Evolutionary conservation across 2,888 invertebrate genomes (phyloP), one percentile per base, ranked within the genome.

Genomic region (Callimorpha dominula): DNA sequence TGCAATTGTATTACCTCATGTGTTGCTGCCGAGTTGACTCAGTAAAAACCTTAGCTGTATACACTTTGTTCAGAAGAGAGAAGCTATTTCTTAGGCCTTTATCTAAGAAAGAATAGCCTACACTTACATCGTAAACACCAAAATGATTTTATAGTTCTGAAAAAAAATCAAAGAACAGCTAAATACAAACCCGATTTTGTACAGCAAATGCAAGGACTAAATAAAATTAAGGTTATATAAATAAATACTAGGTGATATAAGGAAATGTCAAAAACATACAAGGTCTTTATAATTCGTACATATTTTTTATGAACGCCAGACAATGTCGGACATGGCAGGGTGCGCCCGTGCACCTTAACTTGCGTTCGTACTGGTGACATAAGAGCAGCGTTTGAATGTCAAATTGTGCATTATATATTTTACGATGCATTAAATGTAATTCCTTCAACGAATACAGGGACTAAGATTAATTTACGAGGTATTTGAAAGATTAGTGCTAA

Each of bases 181-280:
- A 20, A n/a, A 73, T 40, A 75, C 9, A 73, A 43, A 65, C 60
- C 60, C 71, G 75, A 68, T 74, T 43, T 20, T 52, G 11, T 40
- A 71, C 71, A 81, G 71, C 80, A 76, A 80, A 71, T 49, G 7
- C 78, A 78, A 75, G 75, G 73, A 75, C 77, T 78, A 74, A 77
- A 78, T 81, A 72, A 79, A 74, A 76, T 78, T 80, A 78, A 83
- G 78, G 79, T 79, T 81, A 79, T 74, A 74, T 77, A 73, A 68
- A 82, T 84, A 82, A 80, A 82, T 81, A 75, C 83, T 84, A 84
- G 81, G 80, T 65, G 66, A 74, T 77, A 76, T 78, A 81, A 81
- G 84, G 83, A 82, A 84, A 84, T 82, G 84, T 76, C 80, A 76
- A 74, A 83, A 78, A 78, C 66, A 66, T 65, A 70, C 82, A 81